Conservation (phyloP, 2,888 invertebrate genomes). For the Eurytoma californica region DNA sequence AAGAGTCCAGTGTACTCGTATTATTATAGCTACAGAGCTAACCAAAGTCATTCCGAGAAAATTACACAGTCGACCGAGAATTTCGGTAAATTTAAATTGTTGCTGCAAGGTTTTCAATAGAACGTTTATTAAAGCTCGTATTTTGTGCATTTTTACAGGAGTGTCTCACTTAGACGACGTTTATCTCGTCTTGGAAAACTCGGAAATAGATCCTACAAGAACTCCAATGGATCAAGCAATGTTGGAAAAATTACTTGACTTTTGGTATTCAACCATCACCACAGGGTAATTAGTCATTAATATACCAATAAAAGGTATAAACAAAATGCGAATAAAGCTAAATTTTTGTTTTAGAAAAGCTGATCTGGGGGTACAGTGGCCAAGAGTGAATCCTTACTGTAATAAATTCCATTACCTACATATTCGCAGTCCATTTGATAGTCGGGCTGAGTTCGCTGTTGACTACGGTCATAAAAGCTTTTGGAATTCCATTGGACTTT, state of each 20-base stretch:
- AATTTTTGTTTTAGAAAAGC: constrained; percentile 70
- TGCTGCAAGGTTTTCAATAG: no score
- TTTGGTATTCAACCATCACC: constrained; percentile 69
- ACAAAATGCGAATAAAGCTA: neutral
- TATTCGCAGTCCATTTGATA: neutral
- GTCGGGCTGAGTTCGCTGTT: constrained; percentile 46
- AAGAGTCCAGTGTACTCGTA: constrained; percentile 81
- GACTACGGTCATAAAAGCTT: constrained; percentile 79
- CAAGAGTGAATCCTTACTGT: constrained; percentile 74
- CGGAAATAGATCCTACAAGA: constrained; percentile 69
- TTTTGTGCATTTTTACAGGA: constrained; percentile 73
- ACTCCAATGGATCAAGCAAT: constrained; percentile 76
- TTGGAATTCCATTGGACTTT: constrained; percentile 77
- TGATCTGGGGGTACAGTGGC: constrained; percentile 75
- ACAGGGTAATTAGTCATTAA: neutral
- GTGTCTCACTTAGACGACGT: constrained; percentile 81
- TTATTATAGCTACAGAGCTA: constrained; percentile 79
- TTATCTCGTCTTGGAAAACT: constrained; percentile 76
- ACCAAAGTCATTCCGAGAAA: constrained; percentile 78
- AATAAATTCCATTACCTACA: constrained; percentile 59
- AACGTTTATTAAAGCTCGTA: no score
- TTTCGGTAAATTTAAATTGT: neutral
- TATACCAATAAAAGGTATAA: neutral
- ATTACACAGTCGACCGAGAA: constrained; percentile 74
- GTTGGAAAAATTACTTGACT: constrained; percentile 76